Percentiles rank a stretch among this genome's conserved stretches.
Conservation (phyloP, 2,797 vertebrate species). For the Pagetopsis macropterus region DNA sequence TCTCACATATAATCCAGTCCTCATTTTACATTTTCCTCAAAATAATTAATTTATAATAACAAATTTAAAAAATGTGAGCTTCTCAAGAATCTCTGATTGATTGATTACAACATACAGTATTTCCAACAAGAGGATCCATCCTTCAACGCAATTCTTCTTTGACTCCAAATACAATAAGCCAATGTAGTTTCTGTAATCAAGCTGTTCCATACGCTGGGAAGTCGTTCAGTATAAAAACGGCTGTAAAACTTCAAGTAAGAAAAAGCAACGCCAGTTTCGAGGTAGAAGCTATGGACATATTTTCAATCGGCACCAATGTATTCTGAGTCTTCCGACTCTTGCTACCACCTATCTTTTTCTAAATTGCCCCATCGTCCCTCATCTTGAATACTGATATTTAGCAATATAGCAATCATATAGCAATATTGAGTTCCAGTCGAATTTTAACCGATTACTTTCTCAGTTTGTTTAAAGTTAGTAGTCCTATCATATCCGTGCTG, state of each 20-base stretch:
- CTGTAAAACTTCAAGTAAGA: background rate
- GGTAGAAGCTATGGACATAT: background rate
- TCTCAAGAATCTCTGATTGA: background rate
- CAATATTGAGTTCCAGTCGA: background rate
- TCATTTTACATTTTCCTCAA: conserved; percentile 46
- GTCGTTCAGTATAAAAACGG: background rate
- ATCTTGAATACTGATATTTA: background rate
- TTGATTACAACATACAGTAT: no score
- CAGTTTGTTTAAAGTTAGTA: background rate
- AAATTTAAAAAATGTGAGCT: accelerated
- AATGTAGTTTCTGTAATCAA: background rate
- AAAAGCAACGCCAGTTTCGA: background rate
- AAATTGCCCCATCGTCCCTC: background rate
- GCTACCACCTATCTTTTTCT: background rate
- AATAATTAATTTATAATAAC: no score
- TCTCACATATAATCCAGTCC: conserved; percentile 45
- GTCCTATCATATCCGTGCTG: background rate
- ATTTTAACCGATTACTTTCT: background rate
- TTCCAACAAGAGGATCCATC: background rate
- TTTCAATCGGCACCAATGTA: background rate
- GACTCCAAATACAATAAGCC: background rate
- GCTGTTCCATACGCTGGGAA: no score
- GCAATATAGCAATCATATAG: no score
- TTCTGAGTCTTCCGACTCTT: background rate
- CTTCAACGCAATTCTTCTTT: background rate